Conservation (phyloP, 2,888 invertebrate species). For the Stratiomys singularior region DNA sequence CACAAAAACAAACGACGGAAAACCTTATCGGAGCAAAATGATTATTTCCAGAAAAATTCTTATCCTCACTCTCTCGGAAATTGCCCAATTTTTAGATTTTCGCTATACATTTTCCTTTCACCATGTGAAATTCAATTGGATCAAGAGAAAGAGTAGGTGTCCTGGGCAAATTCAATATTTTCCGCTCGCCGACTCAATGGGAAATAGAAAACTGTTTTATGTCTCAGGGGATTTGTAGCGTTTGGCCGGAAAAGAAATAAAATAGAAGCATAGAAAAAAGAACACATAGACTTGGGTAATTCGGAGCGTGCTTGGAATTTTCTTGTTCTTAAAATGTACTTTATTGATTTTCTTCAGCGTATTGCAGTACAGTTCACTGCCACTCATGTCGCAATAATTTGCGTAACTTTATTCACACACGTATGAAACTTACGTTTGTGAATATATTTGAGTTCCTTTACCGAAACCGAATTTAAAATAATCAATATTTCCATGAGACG, state of each 20-base stretch:
- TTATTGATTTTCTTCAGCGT: background rate
- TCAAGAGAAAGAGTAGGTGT: background rate
- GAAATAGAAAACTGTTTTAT: background rate
- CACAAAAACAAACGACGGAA: background rate
- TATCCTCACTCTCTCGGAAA: background rate
- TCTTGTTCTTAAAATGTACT: background rate
- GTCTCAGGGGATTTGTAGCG: background rate
- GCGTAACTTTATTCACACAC: too few species aligned
- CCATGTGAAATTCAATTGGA: background rate
- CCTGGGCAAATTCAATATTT: conserved; percentile 12
- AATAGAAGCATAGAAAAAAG: background rate
- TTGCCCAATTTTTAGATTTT: conserved; percentile 25
- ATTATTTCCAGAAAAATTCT: conserved; percentile 1
- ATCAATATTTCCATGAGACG: too few species aligned
- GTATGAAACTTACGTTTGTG: too few species aligned
- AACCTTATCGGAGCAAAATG: background rate
- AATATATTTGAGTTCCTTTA: too few species aligned
- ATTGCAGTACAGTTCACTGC: too few species aligned
- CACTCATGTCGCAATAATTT: too few species aligned
- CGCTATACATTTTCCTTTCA: background rate
- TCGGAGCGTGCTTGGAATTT: background rate
- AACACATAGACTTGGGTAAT: background rate
- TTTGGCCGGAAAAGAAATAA: background rate
- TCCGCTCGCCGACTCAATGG: background rate
- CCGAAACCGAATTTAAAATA: too few species aligned